These are phyloP conservation scores for Leptopilina myrica DNA, from an alignment of 2,888 invertebrate species.

Conservation along the genomic window DNA sequence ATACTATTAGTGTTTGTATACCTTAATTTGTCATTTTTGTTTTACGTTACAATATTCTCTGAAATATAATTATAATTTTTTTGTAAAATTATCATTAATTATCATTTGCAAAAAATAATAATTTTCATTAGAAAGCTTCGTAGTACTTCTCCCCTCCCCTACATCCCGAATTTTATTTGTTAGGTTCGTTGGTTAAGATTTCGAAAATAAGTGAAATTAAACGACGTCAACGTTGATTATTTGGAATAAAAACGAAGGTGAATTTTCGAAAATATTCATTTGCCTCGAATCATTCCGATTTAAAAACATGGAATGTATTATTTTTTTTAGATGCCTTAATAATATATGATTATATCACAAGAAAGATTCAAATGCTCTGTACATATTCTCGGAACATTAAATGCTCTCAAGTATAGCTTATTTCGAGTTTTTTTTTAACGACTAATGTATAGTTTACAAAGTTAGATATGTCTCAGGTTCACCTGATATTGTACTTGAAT, in stretches of 20 bases:
- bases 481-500: slow-evolving; percentile 75
- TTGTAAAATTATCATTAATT: no score
- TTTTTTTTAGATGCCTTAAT: slow-evolving; percentile 64
- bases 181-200: no score
- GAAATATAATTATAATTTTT: no score
- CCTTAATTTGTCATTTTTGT: no score
- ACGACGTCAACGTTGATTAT: neutral
- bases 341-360: slow-evolving; percentile 77
- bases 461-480: slow-evolving; percentile 76
- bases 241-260: slow-evolving; percentile 1
- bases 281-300: slow-evolving; percentile 54
- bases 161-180: no score
- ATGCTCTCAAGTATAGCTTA: slow-evolving; percentile 67
- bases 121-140: no score
- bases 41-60: no score
- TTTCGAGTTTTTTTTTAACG: slow-evolving; percentile 48
- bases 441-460: slow-evolving; percentile 71
- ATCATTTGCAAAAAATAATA: no score
- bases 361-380: slow-evolving; percentile 76
- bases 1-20: no score
- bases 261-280: slow-evolving; percentile 24
- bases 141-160: no score
- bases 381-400: slow-evolving; percentile 71
- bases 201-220: neutral
- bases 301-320: slow-evolving; percentile 68